These are phyloP conservation scores for Cordilura impudica DNA, from an alignment of 2,888 invertebrate species.

Conservation along the genomic window DNA sequence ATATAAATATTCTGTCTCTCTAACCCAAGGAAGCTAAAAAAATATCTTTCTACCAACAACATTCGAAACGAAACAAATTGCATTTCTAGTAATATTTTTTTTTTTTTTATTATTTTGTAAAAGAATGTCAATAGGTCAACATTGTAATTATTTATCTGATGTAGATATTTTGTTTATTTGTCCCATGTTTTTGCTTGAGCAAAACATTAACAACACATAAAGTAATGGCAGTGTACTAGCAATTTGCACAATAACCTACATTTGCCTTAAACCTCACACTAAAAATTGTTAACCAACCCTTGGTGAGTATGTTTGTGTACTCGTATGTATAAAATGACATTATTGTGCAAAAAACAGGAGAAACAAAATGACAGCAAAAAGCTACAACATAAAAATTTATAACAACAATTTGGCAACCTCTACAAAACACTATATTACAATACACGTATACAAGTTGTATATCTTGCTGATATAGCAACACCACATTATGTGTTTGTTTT, in stretches of 20 bases:
- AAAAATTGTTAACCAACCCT: neutral
- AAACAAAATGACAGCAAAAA: neutral
- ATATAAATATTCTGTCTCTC: neutral
- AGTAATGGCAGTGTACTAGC: conserved; percentile 1
- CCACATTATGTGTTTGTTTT: too few species aligned
- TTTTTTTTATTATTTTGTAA: neutral
- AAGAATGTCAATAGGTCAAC: conserved; percentile 62
- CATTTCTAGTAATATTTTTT: neutral
- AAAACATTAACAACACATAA: conserved; percentile 25
- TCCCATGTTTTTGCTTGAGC: neutral
- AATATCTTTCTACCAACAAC: neutral
- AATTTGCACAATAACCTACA: conserved; percentile 54
- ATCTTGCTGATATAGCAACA: neutral
- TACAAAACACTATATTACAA: neutral
- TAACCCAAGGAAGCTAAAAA: neutral
- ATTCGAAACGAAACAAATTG: conserved; percentile 11
- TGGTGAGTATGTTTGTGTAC: neutral
- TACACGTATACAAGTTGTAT: neutral
- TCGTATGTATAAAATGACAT: conserved; percentile 4
- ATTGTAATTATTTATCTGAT: conserved; percentile 61
- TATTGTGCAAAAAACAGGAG: conserved; percentile 10
- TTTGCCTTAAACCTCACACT: conserved; percentile 12
- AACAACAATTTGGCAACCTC: neutral
- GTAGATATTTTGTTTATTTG: conserved; percentile 11
- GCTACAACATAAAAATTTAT: neutral